These are phyloP conservation scores for Diachrysia chrysitis DNA, from an alignment of 2,888 invertebrate species.

Conservation along the genomic window DNA sequence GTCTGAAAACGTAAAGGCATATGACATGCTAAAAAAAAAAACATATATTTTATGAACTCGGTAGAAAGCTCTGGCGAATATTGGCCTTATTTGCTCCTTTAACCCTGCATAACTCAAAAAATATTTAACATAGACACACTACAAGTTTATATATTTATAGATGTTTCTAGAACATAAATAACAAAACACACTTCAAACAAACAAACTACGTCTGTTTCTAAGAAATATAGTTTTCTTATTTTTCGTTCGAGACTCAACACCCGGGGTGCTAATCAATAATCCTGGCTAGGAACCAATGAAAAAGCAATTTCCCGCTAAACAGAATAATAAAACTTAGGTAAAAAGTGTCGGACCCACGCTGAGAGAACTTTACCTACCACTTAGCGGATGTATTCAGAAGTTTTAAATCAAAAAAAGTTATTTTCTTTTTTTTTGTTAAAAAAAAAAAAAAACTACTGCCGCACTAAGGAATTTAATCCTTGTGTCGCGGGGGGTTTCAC, in stretches of 20 bases:
- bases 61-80: too few species aligned
- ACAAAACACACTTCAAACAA: neutral
- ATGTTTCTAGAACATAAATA: neutral
- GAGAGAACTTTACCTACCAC: slow-evolving; percentile 23
- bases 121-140: too few species aligned
- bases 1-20: too few species aligned
- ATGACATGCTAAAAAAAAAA: too few species aligned
- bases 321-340: slow-evolving; percentile 56
- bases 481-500: too few species aligned
- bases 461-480: too few species aligned
- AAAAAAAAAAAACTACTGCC: too few species aligned
- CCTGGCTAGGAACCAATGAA: slow-evolving; percentile 45
- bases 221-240: slow-evolving; percentile 25
- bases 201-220: neutral
- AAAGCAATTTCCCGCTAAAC: slow-evolving; percentile 56
- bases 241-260: slow-evolving; percentile 25
- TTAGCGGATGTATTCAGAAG: slow-evolving; percentile 11
- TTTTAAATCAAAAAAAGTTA: neutral
- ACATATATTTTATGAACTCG: too few species aligned
- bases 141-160: neutral
- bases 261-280: slow-evolving; percentile 45
- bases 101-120: too few species aligned
- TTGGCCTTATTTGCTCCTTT: too few species aligned
- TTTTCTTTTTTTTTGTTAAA: too few species aligned
- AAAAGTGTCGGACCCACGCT: slow-evolving; percentile 52